These are phyloP conservation scores for Amblyopsis rosae DNA, from an alignment of 2,113 vertebrate genomes.

Conservation along the genomic window DNA sequence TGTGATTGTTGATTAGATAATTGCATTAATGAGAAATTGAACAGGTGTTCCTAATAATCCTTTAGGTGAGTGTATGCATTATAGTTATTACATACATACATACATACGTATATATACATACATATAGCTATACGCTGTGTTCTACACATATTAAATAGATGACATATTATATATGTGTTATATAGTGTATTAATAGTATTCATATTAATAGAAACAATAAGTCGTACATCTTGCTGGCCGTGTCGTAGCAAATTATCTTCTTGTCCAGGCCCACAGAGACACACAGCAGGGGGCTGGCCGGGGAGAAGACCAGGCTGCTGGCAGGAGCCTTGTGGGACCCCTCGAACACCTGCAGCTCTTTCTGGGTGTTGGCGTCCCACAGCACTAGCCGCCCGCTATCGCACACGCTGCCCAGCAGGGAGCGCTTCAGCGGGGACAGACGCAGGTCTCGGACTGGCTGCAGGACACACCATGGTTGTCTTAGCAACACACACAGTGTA, in stretches of 20 bases:
- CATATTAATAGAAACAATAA: background rate
- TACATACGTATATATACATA: too few species aligned
- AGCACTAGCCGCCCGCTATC: slow-evolving; percentile 90
- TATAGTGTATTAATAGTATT: background rate
- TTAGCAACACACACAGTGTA: background rate
- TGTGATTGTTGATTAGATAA: too few species aligned
- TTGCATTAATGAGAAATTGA: too few species aligned
- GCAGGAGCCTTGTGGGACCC: slow-evolving; percentile 90
- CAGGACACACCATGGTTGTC: background rate
- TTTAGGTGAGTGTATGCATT: too few species aligned
- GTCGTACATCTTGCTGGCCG: slow-evolving; percentile 91
- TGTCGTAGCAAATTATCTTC: slow-evolving; percentile 95
- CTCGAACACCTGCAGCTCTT: slow-evolving; percentile 85
- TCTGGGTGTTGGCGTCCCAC: slow-evolving; percentile 94
- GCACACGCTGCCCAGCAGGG: slow-evolving; percentile 89
- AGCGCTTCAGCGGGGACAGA: slow-evolving; percentile 88
- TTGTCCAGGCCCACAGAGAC: slow-evolving; percentile 96
- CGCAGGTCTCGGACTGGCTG: slow-evolving; percentile 91
- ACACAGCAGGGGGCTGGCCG: slow-evolving; percentile 90
- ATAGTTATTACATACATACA: too few species aligned
- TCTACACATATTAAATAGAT: too few species aligned
- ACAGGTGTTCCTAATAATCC: too few species aligned
- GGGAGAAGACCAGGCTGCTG: slow-evolving; percentile 92
- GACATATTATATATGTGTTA: too few species aligned
- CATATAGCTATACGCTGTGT: too few species aligned